Conservation (phyloP, 2,888 invertebrate species). For the Boloria euphrosyne region DNA sequence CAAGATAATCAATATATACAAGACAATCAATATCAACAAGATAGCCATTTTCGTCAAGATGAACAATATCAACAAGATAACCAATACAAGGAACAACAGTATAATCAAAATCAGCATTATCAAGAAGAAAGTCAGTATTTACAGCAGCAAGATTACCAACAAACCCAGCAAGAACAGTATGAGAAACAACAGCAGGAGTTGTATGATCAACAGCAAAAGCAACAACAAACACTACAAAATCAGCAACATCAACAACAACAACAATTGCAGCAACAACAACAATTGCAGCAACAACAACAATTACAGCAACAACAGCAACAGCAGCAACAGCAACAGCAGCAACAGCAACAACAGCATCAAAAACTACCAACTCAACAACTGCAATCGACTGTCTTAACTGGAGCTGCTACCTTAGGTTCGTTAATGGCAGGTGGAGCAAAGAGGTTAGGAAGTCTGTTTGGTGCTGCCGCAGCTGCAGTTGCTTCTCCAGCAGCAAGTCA, state of each 20-base stretch:
- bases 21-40: constrained; percentile 43
- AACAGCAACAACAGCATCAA: constrained; percentile 61
- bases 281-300: constrained; percentile 50
- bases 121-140: constrained; percentile 35
- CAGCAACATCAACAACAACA: constrained; percentile 47
- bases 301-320: constrained; percentile 53
- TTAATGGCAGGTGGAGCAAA: constrained; percentile 79
- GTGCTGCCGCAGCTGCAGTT: constrained; percentile 76
- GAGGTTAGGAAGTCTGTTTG: constrained; percentile 76
- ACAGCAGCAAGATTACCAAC: constrained; percentile 40
- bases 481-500: constrained; percentile 61
- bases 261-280: constrained; percentile 47
- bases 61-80: constrained; percentile 44
- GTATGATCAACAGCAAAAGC: constrained; percentile 41
- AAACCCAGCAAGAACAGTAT: constrained; percentile 47
- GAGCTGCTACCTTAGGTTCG: constrained; percentile 76
- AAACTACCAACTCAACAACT: constrained; percentile 69
- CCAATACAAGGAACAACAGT: constrained; percentile 39
- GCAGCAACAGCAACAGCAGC: constrained; percentile 54
- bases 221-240: constrained; percentile 44
- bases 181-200: constrained; percentile 45
- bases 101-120: constrained; percentile 44
- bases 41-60: constrained; percentile 29
- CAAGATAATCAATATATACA: constrained; percentile 43
- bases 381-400: constrained; percentile 70